phyloP scores from a whole-genome alignment of 1,140 invertebrate species.

The Cyrtorhinus lividipennis region DNA sequence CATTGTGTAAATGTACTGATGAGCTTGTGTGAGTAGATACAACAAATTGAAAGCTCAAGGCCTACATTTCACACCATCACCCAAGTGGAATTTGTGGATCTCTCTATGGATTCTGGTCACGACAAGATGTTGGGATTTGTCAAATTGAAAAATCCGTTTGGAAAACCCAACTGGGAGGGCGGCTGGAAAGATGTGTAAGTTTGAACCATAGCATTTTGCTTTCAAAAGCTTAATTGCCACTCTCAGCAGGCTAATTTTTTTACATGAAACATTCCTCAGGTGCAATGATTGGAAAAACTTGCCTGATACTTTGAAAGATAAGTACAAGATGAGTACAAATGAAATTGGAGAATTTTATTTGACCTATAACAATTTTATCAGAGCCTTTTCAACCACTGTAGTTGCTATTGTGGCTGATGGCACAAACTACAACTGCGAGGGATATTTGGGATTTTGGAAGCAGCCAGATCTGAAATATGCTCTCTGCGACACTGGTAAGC shows the following conservation, averaged over 20 bases:
- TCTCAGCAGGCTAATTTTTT: neutral
- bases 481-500: neutral
- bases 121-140: neutral
- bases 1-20: too few relatives aligned
- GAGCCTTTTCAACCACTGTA: neutral
- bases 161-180: neutral
- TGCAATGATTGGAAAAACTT: neutral
- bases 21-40: too few relatives aligned
- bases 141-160: neutral
- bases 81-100: neutral
- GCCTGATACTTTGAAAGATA: neutral
- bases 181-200: neutral
- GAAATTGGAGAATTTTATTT: neutral
- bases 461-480: neutral
- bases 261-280: neutral
- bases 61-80: too few relatives aligned
- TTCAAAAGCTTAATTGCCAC: neutral
- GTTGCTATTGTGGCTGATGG: neutral
- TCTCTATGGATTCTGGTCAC: too few relatives aligned
- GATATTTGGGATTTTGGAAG: neutral
- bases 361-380: neutral
- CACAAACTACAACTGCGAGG: neutral
- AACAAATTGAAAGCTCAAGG: too few relatives aligned
- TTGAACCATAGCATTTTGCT: neutral
- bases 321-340: neutral